Conservation (phyloP, 2,888 invertebrate species). For the Cantharis flavilabris region DNA sequence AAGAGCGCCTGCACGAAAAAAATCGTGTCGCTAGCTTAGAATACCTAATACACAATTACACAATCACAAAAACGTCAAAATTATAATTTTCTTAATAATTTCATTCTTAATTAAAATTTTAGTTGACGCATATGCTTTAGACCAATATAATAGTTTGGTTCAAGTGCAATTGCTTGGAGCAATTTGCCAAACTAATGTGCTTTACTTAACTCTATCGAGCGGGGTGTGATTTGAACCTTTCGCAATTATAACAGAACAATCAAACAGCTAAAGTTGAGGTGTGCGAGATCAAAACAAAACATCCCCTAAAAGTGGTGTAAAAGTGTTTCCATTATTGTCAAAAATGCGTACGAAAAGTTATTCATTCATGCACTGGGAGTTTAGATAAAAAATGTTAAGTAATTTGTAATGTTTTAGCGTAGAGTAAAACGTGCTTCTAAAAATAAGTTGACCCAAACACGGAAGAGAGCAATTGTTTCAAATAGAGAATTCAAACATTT, state of each 20-base stretch:
- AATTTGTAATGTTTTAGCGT: background rate
- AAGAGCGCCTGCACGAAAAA: background rate
- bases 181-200: background rate
- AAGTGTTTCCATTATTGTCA: background rate
- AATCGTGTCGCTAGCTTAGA: background rate
- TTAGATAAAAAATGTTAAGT: background rate
- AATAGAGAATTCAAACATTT: background rate
- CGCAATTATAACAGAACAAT: background rate
- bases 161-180: background rate
- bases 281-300: background rate
- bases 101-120: background rate
- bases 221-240: background rate
- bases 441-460: constrained; percentile 14
- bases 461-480: background rate
- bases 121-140: background rate
- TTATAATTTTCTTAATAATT: background rate
- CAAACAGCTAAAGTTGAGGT: background rate
- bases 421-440: constrained; percentile 12
- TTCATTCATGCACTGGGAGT: background rate
- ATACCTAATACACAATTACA: background rate
- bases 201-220: background rate
- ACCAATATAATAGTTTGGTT: background rate
- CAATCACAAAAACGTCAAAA: background rate
- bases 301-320: background rate
- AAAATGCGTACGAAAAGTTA: background rate